Conservation (phyloP, 2,888 invertebrate species). For the Agrochola macilenta region DNA sequence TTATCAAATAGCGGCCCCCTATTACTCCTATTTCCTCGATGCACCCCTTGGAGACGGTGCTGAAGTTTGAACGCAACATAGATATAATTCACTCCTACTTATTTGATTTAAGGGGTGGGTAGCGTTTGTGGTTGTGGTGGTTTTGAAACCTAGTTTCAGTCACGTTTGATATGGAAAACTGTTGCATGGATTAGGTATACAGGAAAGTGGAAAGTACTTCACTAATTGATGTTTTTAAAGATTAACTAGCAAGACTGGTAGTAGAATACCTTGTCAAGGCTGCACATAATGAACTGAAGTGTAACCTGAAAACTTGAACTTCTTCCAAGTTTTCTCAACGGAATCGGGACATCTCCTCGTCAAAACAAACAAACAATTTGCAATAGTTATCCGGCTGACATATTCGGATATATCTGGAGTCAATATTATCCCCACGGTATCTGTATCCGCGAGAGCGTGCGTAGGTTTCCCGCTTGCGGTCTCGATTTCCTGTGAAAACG, state of each 20-base stretch:
- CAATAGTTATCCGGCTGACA: conserved; percentile 29
- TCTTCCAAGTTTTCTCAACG: background rate
- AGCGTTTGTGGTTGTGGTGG: conserved; percentile 12
- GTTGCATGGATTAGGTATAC: background rate
- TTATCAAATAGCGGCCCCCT: conserved; percentile 27
- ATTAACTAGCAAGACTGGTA: background rate
- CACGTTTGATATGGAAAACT: conserved; percentile 17
- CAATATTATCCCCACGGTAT: conserved; percentile 52
- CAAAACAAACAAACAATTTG: conserved; percentile 39
- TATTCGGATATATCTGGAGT: conserved; percentile 45
- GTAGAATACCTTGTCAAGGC: too few species aligned
- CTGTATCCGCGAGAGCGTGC: conserved; percentile 66
- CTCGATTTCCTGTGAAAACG: conserved; percentile 79
- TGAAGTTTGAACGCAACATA: conserved; percentile 27
- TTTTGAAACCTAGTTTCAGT: conserved; percentile 11
- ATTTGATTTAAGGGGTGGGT: background rate
- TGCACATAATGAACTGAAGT: background rate
- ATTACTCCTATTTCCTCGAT: conserved; percentile 12
- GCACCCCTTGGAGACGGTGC: conserved; percentile 18
- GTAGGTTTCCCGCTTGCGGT: conserved; percentile 73
- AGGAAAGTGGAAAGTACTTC: background rate
- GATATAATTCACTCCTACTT: conserved; percentile 40
- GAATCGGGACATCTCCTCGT: background rate
- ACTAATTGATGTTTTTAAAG: background rate
- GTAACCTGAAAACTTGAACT: background rate